Percentiles rank a stretch among this genome's conserved stretches.
phyloP scores from a whole-genome alignment of 1,140 invertebrate genomes.

The Psix sp. region DNA sequence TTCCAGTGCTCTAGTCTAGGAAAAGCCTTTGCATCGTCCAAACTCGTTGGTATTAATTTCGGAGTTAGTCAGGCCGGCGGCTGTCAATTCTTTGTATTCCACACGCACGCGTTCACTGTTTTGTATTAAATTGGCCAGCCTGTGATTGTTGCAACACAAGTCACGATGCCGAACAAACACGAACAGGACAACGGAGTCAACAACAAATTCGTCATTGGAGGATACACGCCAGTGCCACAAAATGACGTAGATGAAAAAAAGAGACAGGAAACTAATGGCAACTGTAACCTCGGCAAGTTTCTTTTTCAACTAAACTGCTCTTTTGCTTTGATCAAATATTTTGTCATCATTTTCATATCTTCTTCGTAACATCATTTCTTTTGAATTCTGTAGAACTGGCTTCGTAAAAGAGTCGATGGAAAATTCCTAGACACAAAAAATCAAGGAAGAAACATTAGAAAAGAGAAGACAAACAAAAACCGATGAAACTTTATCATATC shows the following conservation, averaged over 20 bases:
- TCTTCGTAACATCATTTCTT: too few species aligned
- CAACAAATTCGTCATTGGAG: conserved; percentile 68
- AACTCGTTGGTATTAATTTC: conserved; percentile 24
- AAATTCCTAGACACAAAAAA: too few species aligned
- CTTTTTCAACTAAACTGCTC: neutral
- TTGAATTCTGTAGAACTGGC: too few species aligned
- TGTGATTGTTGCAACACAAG: conserved; percentile 16
- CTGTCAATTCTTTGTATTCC: conserved; percentile 18
- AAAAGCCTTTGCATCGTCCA: conserved; percentile 10
- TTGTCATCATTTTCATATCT: neutral
- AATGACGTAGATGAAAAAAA: conserved; percentile 32
- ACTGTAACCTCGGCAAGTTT: conserved; percentile 55
- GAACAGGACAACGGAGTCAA: conserved; percentile 74
- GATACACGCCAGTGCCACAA: conserved; percentile 63
- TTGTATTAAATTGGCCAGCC: conserved; percentile 16
- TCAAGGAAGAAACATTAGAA: too few species aligned
- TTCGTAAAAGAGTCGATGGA: too few species aligned
- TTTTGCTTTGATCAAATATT: too few species aligned
- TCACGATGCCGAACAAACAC: conserved; percentile 68
- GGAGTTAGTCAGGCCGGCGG: conserved; percentile 15
- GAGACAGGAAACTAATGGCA: conserved; percentile 30
- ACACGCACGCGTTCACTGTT: conserved; percentile 1
- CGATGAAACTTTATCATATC: too few species aligned
- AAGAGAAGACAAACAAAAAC: too few species aligned
- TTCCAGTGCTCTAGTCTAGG: conserved; percentile 2